phyloP scores from a whole-genome alignment of 2,797 vertebrate species.

The Allobates femoralis region DNA sequence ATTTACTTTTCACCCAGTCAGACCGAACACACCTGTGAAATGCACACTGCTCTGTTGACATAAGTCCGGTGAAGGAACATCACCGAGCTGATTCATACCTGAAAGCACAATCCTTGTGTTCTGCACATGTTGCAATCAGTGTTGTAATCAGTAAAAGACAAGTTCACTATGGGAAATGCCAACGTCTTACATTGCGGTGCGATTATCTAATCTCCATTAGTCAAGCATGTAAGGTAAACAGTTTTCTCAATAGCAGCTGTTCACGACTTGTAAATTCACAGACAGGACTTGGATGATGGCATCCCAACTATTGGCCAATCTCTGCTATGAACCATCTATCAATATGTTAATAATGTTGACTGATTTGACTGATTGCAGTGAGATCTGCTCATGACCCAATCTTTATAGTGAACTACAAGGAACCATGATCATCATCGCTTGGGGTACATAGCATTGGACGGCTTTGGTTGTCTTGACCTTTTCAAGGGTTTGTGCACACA shows the following conservation, averaged over 20 bases:
- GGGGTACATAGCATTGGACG: background rate
- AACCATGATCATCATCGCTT: background rate
- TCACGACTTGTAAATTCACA: background rate
- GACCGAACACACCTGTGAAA: background rate
- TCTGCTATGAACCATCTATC: background rate
- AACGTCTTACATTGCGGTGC: background rate
- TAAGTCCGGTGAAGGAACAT: background rate
- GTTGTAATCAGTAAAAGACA: background rate
- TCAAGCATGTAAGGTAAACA: slow-evolving; percentile 6
- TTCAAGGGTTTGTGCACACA: too few relatives aligned
- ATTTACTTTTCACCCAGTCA: background rate
- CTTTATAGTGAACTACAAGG: too few relatives aligned
- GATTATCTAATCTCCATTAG: background rate
- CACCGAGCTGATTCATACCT: background rate
- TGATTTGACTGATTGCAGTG: background rate
- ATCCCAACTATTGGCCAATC: background rate
- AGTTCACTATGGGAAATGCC: background rate
- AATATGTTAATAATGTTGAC: background rate
- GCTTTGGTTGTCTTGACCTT: too few relatives aligned
- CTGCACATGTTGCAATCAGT: slow-evolving; percentile 18
- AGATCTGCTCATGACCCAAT: background rate
- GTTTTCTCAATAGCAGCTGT: background rate
- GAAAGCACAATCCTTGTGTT: background rate
- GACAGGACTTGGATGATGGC: background rate
- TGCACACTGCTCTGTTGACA: background rate